These are phyloP conservation scores for Circaetus cinerascens DNA, from an alignment of 2,113 vertebrate species.

Conservation along the genomic window DNA sequence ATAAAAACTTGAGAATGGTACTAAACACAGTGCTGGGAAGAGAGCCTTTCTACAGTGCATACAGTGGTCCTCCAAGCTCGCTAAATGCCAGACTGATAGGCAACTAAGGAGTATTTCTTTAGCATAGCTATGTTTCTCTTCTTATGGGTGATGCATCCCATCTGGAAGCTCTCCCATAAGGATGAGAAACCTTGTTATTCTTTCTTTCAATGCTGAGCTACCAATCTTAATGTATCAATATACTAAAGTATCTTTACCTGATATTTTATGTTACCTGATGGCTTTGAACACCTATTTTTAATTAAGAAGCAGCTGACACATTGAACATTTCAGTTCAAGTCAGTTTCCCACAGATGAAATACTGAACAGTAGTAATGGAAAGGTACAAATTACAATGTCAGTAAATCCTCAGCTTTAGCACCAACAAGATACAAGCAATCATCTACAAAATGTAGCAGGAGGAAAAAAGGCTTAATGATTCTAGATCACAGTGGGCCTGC, in stretches of 20 bases:
- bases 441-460: neutral
- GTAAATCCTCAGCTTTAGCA: neutral
- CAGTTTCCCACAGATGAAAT: neutral
- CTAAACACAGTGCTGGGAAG: neutral
- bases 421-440: neutral
- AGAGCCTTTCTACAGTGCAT: neutral
- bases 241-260: neutral
- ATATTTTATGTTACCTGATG: neutral
- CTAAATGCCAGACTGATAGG: neutral
- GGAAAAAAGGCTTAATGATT: neutral
- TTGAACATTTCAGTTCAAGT: neutral
- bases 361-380: neutral
- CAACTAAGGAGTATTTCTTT: conserved; percentile 2
- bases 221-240: neutral
- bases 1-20: neutral
- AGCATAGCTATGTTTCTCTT: neutral
- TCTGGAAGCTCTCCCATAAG: neutral
- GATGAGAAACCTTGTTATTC: neutral
- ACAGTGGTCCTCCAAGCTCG: neutral
- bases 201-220: neutral
- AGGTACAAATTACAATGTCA: neutral
- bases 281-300: neutral
- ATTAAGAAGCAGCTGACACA: neutral
- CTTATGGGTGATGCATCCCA: neutral
- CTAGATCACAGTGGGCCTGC: neutral